These are phyloP conservation scores for Brevimyrus niger DNA, from an alignment of 2,113 vertebrate species.

Conservation along the genomic window DNA sequence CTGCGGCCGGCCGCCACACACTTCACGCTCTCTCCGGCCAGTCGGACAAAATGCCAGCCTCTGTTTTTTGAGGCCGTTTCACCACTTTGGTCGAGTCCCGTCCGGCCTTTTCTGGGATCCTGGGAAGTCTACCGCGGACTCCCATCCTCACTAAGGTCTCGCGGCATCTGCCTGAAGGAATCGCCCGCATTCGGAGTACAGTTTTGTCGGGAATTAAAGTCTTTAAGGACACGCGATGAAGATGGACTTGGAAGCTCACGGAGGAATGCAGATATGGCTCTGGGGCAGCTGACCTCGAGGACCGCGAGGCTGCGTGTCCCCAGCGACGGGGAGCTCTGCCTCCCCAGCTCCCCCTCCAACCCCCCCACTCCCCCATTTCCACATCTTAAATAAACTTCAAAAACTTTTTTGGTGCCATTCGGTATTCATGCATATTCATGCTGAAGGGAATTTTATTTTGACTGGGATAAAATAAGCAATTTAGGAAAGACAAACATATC, in stretches of 20 bases:
- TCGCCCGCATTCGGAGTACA: not conserved
- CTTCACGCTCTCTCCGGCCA: not conserved
- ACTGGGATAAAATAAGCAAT: not conserved
- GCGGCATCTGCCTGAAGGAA: not conserved
- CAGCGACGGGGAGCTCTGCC: not conserved
- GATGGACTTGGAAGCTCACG: not conserved
- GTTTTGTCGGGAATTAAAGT: not conserved
- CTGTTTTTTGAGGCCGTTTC: not conserved
- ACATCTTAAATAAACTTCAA: too few species aligned
- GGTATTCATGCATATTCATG: not conserved
- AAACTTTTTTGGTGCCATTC: too few species aligned
- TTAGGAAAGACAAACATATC: not conserved
- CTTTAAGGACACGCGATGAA: not conserved
- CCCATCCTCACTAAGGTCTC: not conserved
- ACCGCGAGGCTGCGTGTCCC: not conserved
- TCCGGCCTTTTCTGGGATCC: not conserved
- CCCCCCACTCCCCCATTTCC: not conserved
- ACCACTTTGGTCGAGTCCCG: not conserved
- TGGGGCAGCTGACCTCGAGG: not conserved
- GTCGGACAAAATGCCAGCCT: not conserved
- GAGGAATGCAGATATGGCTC: not conserved
- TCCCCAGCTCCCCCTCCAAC: not conserved
- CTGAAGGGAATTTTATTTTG: not conserved
- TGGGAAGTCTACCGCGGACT: not conserved
- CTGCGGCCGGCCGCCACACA: conserved; percentile 30